A percentile compares a stretch with the other conserved stretches of the same genome.
phyloP scores from a whole-genome alignment of 1,140 invertebrate genomes.

The Aleiodes sp. region DNA sequence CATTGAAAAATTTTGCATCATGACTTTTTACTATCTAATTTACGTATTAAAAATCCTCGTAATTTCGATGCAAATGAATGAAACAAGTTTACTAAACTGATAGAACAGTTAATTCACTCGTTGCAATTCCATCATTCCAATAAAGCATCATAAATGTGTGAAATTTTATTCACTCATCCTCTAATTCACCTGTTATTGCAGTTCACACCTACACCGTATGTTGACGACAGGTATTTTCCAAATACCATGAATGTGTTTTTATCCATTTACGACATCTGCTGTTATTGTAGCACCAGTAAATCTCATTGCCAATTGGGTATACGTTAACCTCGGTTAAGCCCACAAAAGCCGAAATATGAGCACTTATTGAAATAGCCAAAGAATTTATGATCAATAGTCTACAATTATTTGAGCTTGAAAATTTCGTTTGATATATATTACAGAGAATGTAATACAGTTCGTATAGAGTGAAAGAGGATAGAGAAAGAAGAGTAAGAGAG shows the following conservation, averaged over 20 bases:
- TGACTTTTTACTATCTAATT: too few species aligned
- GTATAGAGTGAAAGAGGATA: not conserved
- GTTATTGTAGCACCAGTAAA: conserved; percentile 4
- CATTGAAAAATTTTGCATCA: too few species aligned
- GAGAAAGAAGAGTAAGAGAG: too few species aligned
- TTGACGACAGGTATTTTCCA: not conserved
- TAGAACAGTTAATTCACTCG: too few species aligned
- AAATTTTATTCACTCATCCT: too few species aligned
- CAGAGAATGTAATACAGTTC: not conserved
- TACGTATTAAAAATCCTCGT: too few species aligned
- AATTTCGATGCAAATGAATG: too few species aligned
- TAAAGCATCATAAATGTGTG: too few species aligned
- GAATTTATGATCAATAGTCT: conserved; percentile 38
- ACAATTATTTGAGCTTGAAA: conserved; percentile 37
- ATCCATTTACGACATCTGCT: not conserved
- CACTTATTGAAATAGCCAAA: conserved; percentile 28
- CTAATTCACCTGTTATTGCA: too few species aligned
- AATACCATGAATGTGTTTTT: not conserved
- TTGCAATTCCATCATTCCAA: too few species aligned
- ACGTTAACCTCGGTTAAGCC: not conserved
- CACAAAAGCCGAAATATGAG: not conserved
- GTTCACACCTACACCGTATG: not conserved
- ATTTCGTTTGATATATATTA: conserved; percentile 20
- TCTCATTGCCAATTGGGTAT: not conserved
- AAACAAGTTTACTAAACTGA: too few species aligned